Base-by-base conservation (phyloP, 2,888 invertebrate genomes). In the Platynereis dumerilii region DNA sequence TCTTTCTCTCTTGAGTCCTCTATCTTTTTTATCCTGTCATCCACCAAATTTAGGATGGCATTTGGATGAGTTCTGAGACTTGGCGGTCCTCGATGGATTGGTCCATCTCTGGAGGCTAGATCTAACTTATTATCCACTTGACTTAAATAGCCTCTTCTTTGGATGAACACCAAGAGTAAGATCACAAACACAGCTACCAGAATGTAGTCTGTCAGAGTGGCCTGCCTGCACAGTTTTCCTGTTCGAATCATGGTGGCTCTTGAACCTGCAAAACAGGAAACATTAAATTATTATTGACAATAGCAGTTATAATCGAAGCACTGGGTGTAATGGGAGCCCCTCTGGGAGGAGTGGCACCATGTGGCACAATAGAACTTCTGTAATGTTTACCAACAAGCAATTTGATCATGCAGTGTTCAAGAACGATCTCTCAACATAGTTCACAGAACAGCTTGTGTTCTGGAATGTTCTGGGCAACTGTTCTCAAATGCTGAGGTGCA, bases 21-120 rank as follows among this genome's bases (percentile, higher is more conserved):
- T 10, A 67, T 53, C 39, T 64, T 69, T 58, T 60, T 53, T 10
- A 69, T 45, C 17, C 69, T 29, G 7, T 64, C 42, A 45, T 69
- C 69, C 10, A 69, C 57, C 20, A 63, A 22, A 22, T 52, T 64
- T 26, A 44, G 63, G 3, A n/a, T 17, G 2, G 27, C 48, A 2
- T 20, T 45, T 29, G 28, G 54, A 15, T 34, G 20, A 22, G 20
- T 27, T 20, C 26, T 10, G 10, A 58, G 10, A 34, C 29, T 58
- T 2, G 12, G 5, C 17, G 29, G 24, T 10, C 45, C 15, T 2
- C n/a, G 22, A 2, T 12, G 10, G 17, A 2, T 15, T 1, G 1
- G 7, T 15, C 27, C 24, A 7, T 39, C 55, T 56, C 39, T 28
- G 3, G 2, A 2, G 15, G 17, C 34, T 10, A 27, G 24, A 7